A percentile compares a stretch with the other conserved stretches of the same genome.
These are phyloP conservation scores for Pachycephala philippinensis DNA, from an alignment of 2,113 vertebrate species.

Conservation along the genomic window DNA sequence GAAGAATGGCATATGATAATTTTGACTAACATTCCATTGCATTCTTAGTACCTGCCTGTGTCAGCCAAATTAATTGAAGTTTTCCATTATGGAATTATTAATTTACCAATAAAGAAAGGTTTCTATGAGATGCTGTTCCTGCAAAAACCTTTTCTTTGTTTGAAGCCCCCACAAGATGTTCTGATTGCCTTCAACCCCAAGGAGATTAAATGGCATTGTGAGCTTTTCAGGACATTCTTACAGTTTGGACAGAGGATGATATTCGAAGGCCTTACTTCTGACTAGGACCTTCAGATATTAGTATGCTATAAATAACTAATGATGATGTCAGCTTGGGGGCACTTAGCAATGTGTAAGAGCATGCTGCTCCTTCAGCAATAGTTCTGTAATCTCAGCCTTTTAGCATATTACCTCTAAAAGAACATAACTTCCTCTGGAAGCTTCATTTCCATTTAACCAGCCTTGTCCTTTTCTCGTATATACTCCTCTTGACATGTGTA, in stretches of 20 bases:
- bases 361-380: slow-evolving; percentile 16
- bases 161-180: neutral
- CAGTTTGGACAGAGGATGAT: neutral
- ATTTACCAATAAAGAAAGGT: neutral
- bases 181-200: neutral
- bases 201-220: neutral
- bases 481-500: slow-evolving; percentile 29
- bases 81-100: neutral
- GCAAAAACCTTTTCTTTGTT: neutral
- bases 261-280: neutral
- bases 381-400: slow-evolving; percentile 47
- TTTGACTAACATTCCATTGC: neutral
- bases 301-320: slow-evolving; percentile 38
- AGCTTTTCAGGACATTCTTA: neutral
- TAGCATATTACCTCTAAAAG: slow-evolving; percentile 34
- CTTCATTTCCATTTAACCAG: slow-evolving; percentile 37
- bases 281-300: neutral
- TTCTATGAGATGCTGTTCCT: neutral
- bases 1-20: neutral
- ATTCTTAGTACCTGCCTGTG: neutral
- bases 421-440: slow-evolving; percentile 26
- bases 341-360: neutral
- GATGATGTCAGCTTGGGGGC: slow-evolving; percentile 26
- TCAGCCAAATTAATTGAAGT: neutral
- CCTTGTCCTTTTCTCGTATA: slow-evolving; percentile 16